Evolutionary conservation across 2,888 invertebrate genomes (phyloP), one percentile per base, ranked within the genome.

Genomic region (Sussaba pulchella): DNA sequence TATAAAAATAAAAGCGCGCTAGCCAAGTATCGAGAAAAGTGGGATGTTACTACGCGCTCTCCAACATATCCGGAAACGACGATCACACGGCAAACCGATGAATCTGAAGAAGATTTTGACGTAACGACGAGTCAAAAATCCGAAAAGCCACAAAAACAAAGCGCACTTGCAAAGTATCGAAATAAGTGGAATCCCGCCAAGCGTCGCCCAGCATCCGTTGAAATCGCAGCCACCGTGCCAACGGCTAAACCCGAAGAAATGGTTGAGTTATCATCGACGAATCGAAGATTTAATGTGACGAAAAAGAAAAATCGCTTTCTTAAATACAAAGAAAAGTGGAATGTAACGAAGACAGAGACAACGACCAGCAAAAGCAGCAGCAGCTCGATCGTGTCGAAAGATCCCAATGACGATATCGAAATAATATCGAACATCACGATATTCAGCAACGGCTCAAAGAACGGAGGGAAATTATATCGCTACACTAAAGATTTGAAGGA

Each of bases 401-500:
- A 54, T 24, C 41, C 26, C 3, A 45, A 57, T 1, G 43, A 43
- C 12, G 21, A 57, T 12, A 12, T 45, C 8, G 31, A 57, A 31
- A 31, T 39, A 67, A 36, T 57, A n/a, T 24, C 17, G 12, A 57
- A 45, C 9, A 1, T 4, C 10, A 43, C 24, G 1, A 24, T 2
- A 52, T 26, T 69, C n/a, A 10, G 17, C 24, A 17, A 69, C 12
- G 10, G 41, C 21, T 69, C 41, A 14, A 26, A 41, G 36, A 66
- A 0, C n/a, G 21, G 21, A 19, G 21, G 2, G 36, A 50, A 50
- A 50, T 31, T 47, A 12, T 41, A 54, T 17, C 43, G 70, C 12
- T 45, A 57, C 6, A 57, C 26, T 0, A 31, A 45, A 70, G 41
- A 70, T 70, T n/a, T 17, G n/a, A 45, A 36, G 26, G 45, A 10